Percentiles rank a stretch among this genome's conserved stretches.
Evolutionary conservation across 2,113 vertebrate genomes (phyloP).

Genomic region (Uria aalge): DNA sequence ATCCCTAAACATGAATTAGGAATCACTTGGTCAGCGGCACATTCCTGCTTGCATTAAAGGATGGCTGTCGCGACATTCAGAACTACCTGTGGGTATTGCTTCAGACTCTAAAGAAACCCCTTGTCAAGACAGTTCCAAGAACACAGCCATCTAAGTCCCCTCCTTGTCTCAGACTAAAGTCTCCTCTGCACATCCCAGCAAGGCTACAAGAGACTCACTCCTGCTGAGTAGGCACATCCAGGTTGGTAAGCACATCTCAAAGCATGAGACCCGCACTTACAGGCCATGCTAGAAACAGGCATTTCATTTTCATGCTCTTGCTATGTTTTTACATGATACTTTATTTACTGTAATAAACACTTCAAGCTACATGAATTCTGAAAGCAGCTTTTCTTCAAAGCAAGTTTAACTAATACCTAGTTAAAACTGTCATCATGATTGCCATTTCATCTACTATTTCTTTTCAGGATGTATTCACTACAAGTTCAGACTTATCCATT

Average conservation of each 20-base stretch:
- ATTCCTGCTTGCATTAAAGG: neutral
- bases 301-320: neutral
- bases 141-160: neutral
- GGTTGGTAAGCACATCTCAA: neutral
- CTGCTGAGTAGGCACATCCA: neutral
- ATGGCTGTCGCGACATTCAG: neutral
- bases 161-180: neutral
- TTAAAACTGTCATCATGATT: neutral
- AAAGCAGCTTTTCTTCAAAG: neutral
- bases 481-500: neutral
- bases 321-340: neutral
- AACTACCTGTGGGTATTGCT: neutral
- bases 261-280: neutral
- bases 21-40: neutral
- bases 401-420: neutral
- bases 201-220: neutral
- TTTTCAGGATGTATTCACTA: neutral
- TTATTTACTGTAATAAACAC: neutral
- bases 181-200: neutral
- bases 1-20: neutral
- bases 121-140: neutral
- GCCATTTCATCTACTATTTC: neutral
- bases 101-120: neutral
- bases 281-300: neutral
- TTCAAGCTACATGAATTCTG: neutral